Evolutionary conservation across 2,888 invertebrate genomes (phyloP).

Genomic region (Chrysina gloriosa): DNA sequence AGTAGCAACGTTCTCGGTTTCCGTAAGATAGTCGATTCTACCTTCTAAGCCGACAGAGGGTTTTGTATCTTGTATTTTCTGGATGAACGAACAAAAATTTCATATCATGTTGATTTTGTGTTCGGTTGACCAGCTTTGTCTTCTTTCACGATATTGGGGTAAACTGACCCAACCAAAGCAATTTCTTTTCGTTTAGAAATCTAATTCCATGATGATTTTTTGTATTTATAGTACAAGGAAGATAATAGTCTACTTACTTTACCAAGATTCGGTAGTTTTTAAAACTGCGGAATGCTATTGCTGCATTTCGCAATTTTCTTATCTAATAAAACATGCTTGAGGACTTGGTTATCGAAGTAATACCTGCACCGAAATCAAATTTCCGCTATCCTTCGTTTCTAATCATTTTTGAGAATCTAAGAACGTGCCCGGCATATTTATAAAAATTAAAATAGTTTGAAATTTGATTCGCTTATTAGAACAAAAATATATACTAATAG

Average conservation of each 20-base stretch:
- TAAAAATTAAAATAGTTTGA: not conserved
- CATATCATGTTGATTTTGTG: constrained; percentile 62
- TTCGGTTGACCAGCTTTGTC: constrained; percentile 14
- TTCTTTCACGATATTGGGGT: constrained; percentile 2
- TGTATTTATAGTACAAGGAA: not conserved
- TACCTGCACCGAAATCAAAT: not conserved
- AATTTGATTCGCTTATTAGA: not conserved
- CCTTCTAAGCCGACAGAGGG: constrained; percentile 41
- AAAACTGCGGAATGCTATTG: not conserved
- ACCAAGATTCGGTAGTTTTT: not conserved
- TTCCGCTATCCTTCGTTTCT: not conserved
- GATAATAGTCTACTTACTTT: not conserved
- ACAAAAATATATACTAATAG: not conserved
- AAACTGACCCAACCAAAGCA: constrained; percentile 29
- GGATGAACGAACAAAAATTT: constrained; percentile 61
- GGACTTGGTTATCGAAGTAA: not conserved
- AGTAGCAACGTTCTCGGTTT: constrained; percentile 12
- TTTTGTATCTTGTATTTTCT: constrained; percentile 58
- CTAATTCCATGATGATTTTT: constrained; percentile 31
- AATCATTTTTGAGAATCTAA: not conserved
- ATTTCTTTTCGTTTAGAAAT: constrained; percentile 12
- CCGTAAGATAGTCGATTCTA: too few relatives aligned
- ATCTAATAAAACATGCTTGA: not conserved
- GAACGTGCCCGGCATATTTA: not conserved
- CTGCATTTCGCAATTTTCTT: not conserved